These are phyloP conservation scores for Tethya wilhelma DNA, from an alignment of 37 sponge, comb jelly and placozoan species.

Conservation along the genomic window DNA sequence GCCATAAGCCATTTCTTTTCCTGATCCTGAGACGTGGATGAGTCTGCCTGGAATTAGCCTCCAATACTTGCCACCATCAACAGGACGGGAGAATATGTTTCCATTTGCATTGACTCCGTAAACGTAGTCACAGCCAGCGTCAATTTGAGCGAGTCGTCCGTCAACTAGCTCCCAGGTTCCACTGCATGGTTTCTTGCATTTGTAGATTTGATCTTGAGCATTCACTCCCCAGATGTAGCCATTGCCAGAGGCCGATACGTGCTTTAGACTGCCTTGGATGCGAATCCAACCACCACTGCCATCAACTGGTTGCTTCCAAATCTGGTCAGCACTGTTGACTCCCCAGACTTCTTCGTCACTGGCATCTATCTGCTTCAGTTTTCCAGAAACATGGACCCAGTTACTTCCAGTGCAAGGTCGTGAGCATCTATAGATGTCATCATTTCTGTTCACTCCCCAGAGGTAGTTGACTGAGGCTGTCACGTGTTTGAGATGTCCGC, in stretches of 20 bases:
- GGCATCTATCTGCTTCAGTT: conserved; percentile 57
- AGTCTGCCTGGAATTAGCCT: conserved; percentile 27
- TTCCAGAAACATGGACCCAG: conserved; percentile 27
- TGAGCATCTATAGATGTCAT: conserved; percentile 44
- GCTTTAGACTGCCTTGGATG: conserved; percentile 43
- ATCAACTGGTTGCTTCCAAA: conserved; percentile 49
- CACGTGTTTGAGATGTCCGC: conserved; percentile 55
- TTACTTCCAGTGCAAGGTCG: conserved; percentile 40
- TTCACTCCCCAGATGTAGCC: conserved; percentile 79
- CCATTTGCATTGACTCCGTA: conserved; percentile 38
- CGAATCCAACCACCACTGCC: conserved; percentile 56
- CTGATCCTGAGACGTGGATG: conserved; percentile 54
- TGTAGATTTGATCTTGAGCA: conserved; percentile 35
- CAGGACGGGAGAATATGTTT: conserved; percentile 36
- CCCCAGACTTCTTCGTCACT: conserved; percentile 66
- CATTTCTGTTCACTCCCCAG: conserved; percentile 53
- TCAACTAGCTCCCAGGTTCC: conserved; percentile 38
- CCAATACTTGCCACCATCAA: conserved; percentile 65
- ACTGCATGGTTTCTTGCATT: conserved; percentile 74
- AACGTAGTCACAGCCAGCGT: conserved; percentile 49
- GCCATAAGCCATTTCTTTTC: conserved; percentile 51
- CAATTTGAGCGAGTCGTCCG: conserved; percentile 49
- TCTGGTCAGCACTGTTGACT: conserved; percentile 11
- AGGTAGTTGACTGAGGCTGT: conserved; percentile 60
- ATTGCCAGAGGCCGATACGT: conserved; percentile 76